These are phyloP conservation scores for Chymomyza amoena DNA, from an alignment of 2,888 invertebrate species.

Conservation along the genomic window DNA sequence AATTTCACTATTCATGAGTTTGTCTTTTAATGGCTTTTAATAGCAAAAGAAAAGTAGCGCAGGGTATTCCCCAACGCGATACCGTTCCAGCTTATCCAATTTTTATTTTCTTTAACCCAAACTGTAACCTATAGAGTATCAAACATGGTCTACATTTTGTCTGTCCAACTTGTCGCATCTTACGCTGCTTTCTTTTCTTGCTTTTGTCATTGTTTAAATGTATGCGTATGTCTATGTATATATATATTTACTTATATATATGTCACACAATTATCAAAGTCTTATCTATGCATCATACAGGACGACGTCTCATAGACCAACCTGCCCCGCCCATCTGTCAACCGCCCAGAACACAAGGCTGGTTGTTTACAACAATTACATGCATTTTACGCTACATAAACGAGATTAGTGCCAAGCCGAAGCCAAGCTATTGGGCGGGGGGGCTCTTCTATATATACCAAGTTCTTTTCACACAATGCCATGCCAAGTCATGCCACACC, in stretches of 20 bases:
- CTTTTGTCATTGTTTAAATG: not conserved
- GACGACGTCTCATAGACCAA: slow-evolving; percentile 3
- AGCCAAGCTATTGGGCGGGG: slow-evolving; percentile 3
- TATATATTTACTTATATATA: slow-evolving; percentile 12
- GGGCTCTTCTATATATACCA: too few relatives aligned
- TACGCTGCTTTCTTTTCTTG: not conserved
- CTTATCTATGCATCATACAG: slow-evolving; percentile 57
- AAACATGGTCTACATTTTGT: not conserved
- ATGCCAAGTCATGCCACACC: not conserved
- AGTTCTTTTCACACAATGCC: not conserved
- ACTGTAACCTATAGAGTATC: too few relatives aligned
- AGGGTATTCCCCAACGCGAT: too few relatives aligned
- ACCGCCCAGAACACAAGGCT: slow-evolving; percentile 23
- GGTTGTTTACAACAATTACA: slow-evolving; percentile 67
- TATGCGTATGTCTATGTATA: too few relatives aligned
- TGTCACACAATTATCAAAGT: slow-evolving; percentile 64
- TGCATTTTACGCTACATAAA: slow-evolving; percentile 72
- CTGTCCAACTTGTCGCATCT: not conserved
- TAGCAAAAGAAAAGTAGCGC: too few relatives aligned
- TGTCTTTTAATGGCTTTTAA: too few relatives aligned
- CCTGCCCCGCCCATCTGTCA: not conserved
- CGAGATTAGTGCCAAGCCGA: slow-evolving; percentile 63
- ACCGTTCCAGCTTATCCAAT: too few relatives aligned
- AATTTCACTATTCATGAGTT: too few relatives aligned
- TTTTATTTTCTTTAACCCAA: too few relatives aligned